Evolutionary conservation across 2,888 invertebrate genomes (phyloP), one percentile per base, ranked within the genome.

Genomic region (Geophilus truncorum): DNA sequence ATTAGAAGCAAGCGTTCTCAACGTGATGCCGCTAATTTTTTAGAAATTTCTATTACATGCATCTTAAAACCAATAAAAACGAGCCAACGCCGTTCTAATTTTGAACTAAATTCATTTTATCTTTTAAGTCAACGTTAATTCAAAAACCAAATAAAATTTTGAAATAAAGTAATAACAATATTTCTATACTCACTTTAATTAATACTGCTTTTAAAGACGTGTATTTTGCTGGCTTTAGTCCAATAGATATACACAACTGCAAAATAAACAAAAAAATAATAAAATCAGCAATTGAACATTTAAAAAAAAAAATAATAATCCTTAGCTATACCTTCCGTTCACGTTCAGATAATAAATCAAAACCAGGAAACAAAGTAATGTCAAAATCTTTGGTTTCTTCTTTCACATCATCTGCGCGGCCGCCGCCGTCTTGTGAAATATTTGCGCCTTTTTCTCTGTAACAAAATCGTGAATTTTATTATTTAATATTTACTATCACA

Each of bases 131-230:
- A n/a, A n/a, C n/a, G n/a, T n/a, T n/a, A n/a, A n/a, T n/a, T n/a
- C n/a, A n/a, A n/a, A n/a, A n/a, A n/a, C n/a, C n/a, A n/a, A n/a
- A n/a, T n/a, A n/a, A n/a, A n/a, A n/a, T n/a, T n/a, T n/a, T n/a
- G n/a, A n/a, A n/a, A n/a, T n/a, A n/a, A n/a, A n/a, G n/a, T n/a
- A n/a, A n/a, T n/a, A 32, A 80, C 15, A 21, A 75, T 18, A 6
- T 34, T 7, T 7, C 5, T 12, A 77, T 82, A 83, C 89, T 87
- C 82, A 92, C 92, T 86, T 93, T 91, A 81, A 97, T 90, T 83
- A 96, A 90, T 84, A 95, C 91, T 15, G 95, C 93, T 88, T 97
- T 97, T 87, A 96, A 90, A 3, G 95, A 94, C 84, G 94, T 91
- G 89, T 96, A 97, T 87, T 94, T 94, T 81, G 94, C 92, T 83